Evolutionary conservation across 2,113 vertebrate genomes (phyloP), one percentile per base, ranked within the genome.

Genomic region (Solea solea): DNA sequence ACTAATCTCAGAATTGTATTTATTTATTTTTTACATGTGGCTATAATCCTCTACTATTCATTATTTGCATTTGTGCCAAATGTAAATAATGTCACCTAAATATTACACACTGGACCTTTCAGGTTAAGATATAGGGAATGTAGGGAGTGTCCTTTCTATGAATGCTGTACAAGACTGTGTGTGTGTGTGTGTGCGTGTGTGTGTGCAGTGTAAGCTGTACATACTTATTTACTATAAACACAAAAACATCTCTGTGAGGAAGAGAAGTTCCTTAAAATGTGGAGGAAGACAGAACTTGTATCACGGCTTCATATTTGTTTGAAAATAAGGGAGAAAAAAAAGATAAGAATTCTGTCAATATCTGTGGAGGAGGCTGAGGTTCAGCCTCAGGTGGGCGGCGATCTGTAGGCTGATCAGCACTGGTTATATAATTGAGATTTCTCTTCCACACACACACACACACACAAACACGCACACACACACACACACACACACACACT

Each of bases 341-440:
- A 90, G 78, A 90, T 85, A 84, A 87, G 80, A 85, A 81, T 80
- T 81, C 76, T 80, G 88, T 91, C 85, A 83, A 90, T 91, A 87
- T 87, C 76, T 81, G 84, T 81, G 85, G 83, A 89, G 88, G 86
- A 89, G 66, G 86, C 74, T 63, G 83, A 78, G 73, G 80, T 89
- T 64, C 21, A 21, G 81, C 86, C 81, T 86, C 78, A 79, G 85
- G 92, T 94, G 92, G 92, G 90, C 41, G 83, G 84, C 64, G 84
- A 86, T 91, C 84, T 82, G 88, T 81, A 85, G 89, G 90, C 88
- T 86, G 89, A 90, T 90, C 78, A 85, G 78, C 70, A 45, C 64
- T 65, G 76, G 77, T 94, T 94, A 93, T 78, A 89, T 93, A 93
- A 94, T 85, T 86, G 76, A 78, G 74, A 78, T 39, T 65, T 68